phyloP scores from a whole-genome alignment of 2,113 vertebrate genomes.

The Acanthisitta chloris region DNA sequence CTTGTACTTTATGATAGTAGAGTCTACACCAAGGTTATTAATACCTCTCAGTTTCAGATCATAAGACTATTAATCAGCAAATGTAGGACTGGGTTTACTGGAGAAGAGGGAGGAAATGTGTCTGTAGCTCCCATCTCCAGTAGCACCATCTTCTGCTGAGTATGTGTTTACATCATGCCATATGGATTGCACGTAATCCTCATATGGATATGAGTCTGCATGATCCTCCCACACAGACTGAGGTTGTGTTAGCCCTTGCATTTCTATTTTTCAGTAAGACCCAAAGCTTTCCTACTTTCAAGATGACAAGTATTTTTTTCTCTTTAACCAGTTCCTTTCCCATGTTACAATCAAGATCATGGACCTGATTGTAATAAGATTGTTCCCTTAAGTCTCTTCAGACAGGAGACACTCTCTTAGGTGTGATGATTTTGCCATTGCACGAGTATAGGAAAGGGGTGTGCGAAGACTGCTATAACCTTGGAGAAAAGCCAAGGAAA shows the following conservation, averaged over 20 bases:
- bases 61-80: not conserved
- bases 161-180: not conserved
- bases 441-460: not conserved
- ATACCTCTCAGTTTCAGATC: not conserved
- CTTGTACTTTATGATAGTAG: not conserved
- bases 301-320: not conserved
- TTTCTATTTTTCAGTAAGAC: not conserved
- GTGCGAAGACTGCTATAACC: not conserved
- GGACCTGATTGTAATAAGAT: not conserved
- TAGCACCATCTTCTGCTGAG: not conserved
- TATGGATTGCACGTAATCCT: too few species aligned
- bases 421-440: not conserved
- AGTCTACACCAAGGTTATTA: not conserved
- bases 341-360: not conserved
- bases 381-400: not conserved
- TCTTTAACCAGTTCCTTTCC: not conserved
- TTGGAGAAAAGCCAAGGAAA: not conserved
- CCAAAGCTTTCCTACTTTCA: not conserved
- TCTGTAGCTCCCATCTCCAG: not conserved
- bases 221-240: not conserved
- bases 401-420: not conserved
- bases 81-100: not conserved
- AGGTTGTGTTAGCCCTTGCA: not conserved
- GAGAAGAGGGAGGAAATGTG: not conserved
- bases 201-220: not conserved